These are phyloP conservation scores for Himalopsyche tibetana DNA, from an alignment of 2,888 invertebrate genomes.

Conservation along the genomic window DNA sequence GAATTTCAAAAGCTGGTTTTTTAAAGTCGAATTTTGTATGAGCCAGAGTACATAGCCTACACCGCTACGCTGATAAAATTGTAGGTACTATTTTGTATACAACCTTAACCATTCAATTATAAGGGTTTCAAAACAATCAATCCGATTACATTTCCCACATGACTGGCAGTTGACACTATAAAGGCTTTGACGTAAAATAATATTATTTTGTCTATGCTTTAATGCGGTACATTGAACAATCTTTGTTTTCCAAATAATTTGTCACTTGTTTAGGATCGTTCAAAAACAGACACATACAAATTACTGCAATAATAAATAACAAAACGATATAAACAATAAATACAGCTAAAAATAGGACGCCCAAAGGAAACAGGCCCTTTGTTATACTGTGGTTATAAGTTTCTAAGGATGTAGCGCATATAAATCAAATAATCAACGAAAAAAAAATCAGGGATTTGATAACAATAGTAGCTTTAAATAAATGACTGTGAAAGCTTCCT, in stretches of 20 bases:
- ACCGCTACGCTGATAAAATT: too few relatives aligned
- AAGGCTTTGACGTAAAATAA: neutral
- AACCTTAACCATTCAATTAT: neutral
- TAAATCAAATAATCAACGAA: too few relatives aligned
- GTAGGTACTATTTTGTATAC: too few relatives aligned
- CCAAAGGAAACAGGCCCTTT: too few relatives aligned
- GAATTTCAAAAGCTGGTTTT: too few relatives aligned
- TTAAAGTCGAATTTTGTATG: too few relatives aligned
- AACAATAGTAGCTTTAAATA: too few relatives aligned
- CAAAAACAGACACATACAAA: slow-evolving; percentile 4
- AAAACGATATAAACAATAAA: neutral
- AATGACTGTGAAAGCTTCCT: too few relatives aligned
- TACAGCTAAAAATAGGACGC: neutral
- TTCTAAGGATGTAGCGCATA: too few relatives aligned
- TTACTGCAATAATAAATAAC: neutral
- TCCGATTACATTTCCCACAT: neutral
- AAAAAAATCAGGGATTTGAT: too few relatives aligned
- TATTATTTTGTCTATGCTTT: neutral
- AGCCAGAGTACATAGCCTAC: too few relatives aligned
- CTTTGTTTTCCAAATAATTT: neutral
- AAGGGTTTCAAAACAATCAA: neutral
- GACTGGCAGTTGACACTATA: slow-evolving; percentile 1
- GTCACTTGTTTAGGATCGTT: neutral
- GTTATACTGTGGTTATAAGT: too few relatives aligned
- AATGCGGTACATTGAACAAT: neutral